These are phyloP conservation scores for Condylostylus longicornis DNA, from an alignment of 1,140 invertebrate genomes.

Conservation along the genomic window DNA sequence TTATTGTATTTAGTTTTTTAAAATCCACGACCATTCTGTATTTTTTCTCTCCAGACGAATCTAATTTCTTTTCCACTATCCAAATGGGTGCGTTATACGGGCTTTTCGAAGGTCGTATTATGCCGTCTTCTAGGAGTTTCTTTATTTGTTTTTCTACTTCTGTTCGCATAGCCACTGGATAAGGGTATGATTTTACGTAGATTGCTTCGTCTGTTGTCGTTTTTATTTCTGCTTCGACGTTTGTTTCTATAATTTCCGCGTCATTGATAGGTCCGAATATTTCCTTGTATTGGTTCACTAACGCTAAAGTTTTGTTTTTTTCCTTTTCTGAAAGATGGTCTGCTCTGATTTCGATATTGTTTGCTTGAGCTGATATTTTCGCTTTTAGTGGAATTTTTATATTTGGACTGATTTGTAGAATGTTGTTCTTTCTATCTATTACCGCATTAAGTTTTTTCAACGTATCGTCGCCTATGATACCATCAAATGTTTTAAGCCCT, in stretches of 20 bases:
- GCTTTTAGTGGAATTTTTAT: constrained; percentile 1
- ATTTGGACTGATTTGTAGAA: not conserved
- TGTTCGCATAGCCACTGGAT: constrained; percentile 9
- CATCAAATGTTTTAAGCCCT: not conserved
- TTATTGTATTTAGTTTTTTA: constrained; percentile 18
- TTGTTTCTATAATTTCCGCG: not conserved
- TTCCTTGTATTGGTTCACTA: not conserved
- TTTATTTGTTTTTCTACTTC: constrained; percentile 13
- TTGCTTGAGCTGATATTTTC: not conserved
- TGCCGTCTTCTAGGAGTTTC: constrained; percentile 13
- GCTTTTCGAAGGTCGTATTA: constrained; percentile 14
- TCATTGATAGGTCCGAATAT: not conserved
- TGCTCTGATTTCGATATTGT: not conserved
- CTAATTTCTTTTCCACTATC: not conserved
- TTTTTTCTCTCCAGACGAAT: constrained; percentile 12
- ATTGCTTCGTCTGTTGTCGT: constrained; percentile 1
- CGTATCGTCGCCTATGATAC: constrained; percentile 1
- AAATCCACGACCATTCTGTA: constrained; percentile 22
- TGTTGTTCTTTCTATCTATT: constrained; percentile 4
- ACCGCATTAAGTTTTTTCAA: constrained; percentile 1
- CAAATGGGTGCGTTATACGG: constrained; percentile 1
- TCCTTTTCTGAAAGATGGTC: not conserved
- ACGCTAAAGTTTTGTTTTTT: not conserved
- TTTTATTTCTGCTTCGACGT: not conserved
- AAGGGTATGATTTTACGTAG: constrained; percentile 10